phyloP scores from a whole-genome alignment of 2,113 vertebrate species.

The Uria aalge region DNA sequence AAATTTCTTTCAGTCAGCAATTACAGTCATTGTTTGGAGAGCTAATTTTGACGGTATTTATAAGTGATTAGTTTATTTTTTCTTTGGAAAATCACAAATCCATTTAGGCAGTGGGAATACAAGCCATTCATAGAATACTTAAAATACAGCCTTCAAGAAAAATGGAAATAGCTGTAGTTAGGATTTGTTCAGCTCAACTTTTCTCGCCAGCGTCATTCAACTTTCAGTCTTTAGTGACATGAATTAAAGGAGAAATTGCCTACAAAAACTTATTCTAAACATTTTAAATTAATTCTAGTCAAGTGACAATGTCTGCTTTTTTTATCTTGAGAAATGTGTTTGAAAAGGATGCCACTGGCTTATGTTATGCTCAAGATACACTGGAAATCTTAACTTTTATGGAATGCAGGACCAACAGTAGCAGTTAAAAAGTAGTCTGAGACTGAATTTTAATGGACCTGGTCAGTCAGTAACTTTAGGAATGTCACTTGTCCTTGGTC shows the following conservation, averaged over 20 bases:
- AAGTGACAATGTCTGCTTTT: neutral
- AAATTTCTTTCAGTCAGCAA: conserved; percentile 23
- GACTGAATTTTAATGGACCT: neutral
- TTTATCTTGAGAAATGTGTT: neutral
- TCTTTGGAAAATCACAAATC: conserved; percentile 29
- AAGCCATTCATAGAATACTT: neutral
- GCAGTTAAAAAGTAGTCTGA: neutral
- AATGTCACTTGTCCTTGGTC: neutral
- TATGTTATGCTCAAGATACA: neutral
- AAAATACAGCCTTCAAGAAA: conserved; percentile 2
- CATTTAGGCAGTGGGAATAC: neutral
- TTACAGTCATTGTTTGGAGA: conserved; percentile 18
- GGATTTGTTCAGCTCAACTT: neutral
- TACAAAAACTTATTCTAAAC: neutral
- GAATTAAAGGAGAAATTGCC: neutral
- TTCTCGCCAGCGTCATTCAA: neutral
- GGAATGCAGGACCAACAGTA: neutral
- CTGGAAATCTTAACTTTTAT: neutral
- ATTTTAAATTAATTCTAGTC: neutral
- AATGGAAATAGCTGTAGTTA: neutral
- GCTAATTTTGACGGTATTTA: neutral
- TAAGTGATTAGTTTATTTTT: neutral
- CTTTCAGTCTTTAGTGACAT: neutral
- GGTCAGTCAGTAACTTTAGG: neutral
- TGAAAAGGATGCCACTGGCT: neutral